phyloP scores from a whole-genome alignment of 2,888 invertebrate genomes.

The Thumatha senex region DNA sequence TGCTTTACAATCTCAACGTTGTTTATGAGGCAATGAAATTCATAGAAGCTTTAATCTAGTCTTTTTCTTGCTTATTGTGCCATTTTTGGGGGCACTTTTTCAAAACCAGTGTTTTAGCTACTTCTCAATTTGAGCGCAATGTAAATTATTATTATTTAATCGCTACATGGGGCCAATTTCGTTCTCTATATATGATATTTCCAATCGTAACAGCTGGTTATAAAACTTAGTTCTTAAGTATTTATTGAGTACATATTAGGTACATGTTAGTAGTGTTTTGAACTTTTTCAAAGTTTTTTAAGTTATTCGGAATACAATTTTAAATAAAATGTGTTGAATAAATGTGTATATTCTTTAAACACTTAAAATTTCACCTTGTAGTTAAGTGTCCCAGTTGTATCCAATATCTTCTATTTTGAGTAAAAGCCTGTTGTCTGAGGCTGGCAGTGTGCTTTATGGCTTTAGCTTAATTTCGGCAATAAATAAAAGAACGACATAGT shows the following conservation, averaged over 20 bases:
- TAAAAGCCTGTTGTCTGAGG: too few relatives aligned
- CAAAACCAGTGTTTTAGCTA: constrained; percentile 57
- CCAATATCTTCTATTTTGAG: too few relatives aligned
- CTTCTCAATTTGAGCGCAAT: constrained; percentile 58
- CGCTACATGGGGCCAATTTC: constrained; percentile 76
- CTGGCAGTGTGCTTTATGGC: too few relatives aligned
- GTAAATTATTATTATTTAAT: constrained; percentile 44
- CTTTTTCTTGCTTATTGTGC: constrained; percentile 73
- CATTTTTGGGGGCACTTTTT: constrained; percentile 64
- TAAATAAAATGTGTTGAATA: constrained; percentile 76
- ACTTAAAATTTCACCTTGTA: too few relatives aligned
- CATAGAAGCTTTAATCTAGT: constrained; percentile 82
- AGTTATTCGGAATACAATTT: constrained; percentile 78
- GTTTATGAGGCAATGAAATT: constrained; percentile 65
- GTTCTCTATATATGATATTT: constrained; percentile 56
- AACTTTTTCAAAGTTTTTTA: constrained; percentile 78
- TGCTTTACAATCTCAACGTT: constrained; percentile 57
- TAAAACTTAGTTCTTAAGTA: constrained; percentile 73
- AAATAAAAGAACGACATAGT: too few relatives aligned
- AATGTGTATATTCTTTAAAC: constrained; percentile 14
- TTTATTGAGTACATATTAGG: constrained; percentile 74
- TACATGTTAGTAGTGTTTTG: constrained; percentile 69
- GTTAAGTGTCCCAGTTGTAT: too few relatives aligned
- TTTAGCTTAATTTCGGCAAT: too few relatives aligned
- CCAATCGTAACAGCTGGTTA: constrained; percentile 56